Base-by-base conservation (phyloP, 2,113 vertebrate genomes). In the Dendropsophus ebraccatus region DNA sequence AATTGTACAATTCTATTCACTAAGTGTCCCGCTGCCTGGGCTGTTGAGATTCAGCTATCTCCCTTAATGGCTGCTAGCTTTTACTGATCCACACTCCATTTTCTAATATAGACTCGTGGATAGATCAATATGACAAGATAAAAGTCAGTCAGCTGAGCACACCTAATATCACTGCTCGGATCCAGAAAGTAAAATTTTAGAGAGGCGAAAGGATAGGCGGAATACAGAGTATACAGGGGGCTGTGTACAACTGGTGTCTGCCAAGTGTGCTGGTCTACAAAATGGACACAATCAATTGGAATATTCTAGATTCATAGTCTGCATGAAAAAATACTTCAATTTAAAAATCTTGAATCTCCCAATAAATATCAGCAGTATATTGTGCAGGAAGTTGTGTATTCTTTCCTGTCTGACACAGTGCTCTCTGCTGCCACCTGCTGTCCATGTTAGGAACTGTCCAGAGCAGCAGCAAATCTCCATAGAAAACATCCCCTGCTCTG, bases 121-220 rank as follows among this genome's bases (percentile, higher is more conserved):
- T 91, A 91, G 92, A 93, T 94, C 94, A 91, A 92, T 94, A 92
- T 90, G 92, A 92, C 91, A 91, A 93, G 90, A 93, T 92, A 92
- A 93, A 93, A 91, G 90, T 90, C 90, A 91, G 90, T 92, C 92
- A 91, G 88, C 88, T 91, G 85, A 89, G 93, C 87, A 82, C 89
- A 87, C 92, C 91, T 93, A 65, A 93, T 94, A 90, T 78, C 86
- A 92, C 77, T 86, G 49, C 89, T 73, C 89, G 92, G 90, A 56
- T 35, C 89, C 88, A 91, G 89, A 92, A 90, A 90, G 87, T 32
- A 82, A 88, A 90, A 92, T 81, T 81, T 11, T 16, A 78, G 86
- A 90, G 47, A 78, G 75, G 50, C 28, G 45, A 30, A 52, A 76
- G 2, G n/a, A 23, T 30, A 47, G 70, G n/a, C 21, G 11, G n/a